Evolutionary conservation across 2,113 vertebrate genomes (phyloP).

Genomic region (Gila orcuttii): DNA sequence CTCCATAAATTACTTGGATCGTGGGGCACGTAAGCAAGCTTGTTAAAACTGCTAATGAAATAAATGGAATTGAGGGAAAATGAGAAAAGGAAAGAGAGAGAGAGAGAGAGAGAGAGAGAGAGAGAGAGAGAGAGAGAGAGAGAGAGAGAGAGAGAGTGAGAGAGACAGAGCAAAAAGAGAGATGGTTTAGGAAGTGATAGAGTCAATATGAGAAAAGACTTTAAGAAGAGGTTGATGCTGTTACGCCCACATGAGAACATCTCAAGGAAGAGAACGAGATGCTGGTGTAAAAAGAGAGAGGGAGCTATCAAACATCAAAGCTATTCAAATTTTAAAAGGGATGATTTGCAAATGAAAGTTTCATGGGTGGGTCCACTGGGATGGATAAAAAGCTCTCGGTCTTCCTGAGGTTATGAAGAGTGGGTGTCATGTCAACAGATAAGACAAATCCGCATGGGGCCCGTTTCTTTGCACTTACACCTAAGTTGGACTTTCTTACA

Average conservation of each 20-base stretch:
- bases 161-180: conserved; percentile 54
- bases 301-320: conserved; percentile 71
- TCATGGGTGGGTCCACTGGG: conserved; percentile 37
- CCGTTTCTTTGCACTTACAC: not conserved
- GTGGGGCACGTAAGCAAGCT: conserved; percentile 69
- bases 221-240: conserved; percentile 57
- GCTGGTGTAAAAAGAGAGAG: conserved; percentile 70
- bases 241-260: conserved; percentile 69
- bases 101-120: conserved; percentile 54
- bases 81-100: conserved; percentile 4
- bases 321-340: conserved; percentile 67
- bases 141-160: conserved; percentile 53
- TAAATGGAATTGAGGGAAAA: conserved; percentile 52
- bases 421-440: conserved; percentile 47
- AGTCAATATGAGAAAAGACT: conserved; percentile 45
- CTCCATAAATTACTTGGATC: conserved; percentile 78
- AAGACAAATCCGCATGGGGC: conserved; percentile 25
- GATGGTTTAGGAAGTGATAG: conserved; percentile 44
- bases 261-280: conserved; percentile 75
- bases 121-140: conserved; percentile 55
- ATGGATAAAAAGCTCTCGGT: conserved; percentile 37
- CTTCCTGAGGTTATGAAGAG: conserved; percentile 45
- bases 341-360: conserved; percentile 48
- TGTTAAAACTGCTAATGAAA: conserved; percentile 76
- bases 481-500: not conserved